A percentile compares a stretch with the other conserved stretches of the same genome.
Evolutionary conservation across 2,113 vertebrate species (phyloP).

Genomic region (Mystacornis crossleyi): DNA sequence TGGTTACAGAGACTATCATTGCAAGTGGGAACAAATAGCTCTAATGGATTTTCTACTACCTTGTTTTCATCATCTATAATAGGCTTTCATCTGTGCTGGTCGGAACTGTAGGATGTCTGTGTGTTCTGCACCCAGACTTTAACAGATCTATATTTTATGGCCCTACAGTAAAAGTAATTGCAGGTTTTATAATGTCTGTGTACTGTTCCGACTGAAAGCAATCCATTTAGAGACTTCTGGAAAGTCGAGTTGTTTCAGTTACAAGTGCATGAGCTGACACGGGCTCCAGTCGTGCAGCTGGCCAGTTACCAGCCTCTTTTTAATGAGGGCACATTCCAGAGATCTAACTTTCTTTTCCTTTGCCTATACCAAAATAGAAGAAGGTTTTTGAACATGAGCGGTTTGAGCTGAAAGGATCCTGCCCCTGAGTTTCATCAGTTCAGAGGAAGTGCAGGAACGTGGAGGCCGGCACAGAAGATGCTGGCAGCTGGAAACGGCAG

Average conservation of each 20-base stretch:
- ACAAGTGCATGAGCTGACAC: constrained; percentile 14
- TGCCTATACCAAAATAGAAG: background rate
- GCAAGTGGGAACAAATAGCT: constrained; percentile 55
- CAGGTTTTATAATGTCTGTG: constrained; percentile 59
- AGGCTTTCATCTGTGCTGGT: constrained; percentile 65
- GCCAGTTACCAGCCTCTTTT: constrained; percentile 29
- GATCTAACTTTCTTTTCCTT: background rate
- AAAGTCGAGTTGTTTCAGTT: constrained; percentile 31
- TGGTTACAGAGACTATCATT: constrained; percentile 23
- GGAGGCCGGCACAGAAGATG: background rate
- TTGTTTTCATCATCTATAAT: constrained; percentile 72
- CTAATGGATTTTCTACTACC: constrained; percentile 68
- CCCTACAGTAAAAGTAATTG: constrained; percentile 69
- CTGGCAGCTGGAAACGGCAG: background rate
- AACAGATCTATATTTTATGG: constrained; percentile 73
- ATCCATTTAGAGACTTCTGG: constrained; percentile 65
- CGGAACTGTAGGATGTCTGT: constrained; percentile 44
- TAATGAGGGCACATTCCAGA: background rate
- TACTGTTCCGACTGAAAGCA: constrained; percentile 58
- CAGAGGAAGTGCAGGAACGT: background rate
- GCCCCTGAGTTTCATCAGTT: background rate
- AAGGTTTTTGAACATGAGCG: background rate
- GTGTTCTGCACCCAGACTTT: constrained; percentile 66
- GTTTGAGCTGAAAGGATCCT: background rate
- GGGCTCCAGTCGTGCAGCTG: background rate